Conservation (phyloP, 2,113 vertebrate genomes). For the Heptranchias perlo region DNA sequence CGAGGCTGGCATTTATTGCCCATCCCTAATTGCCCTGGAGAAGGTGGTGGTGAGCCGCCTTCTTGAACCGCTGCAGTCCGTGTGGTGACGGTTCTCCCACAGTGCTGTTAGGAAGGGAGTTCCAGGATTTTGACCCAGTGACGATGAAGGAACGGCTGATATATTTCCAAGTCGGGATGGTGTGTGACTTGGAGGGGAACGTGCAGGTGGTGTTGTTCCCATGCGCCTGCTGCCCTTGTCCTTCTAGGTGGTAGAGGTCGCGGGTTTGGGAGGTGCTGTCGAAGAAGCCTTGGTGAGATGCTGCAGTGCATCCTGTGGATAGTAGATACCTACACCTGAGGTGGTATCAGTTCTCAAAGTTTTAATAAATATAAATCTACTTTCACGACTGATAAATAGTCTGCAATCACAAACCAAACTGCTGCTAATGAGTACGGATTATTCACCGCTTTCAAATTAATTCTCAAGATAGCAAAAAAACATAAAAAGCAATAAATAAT, state of each 20-base stretch:
- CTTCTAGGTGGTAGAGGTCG: neutral
- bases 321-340: neutral
- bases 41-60: neutral
- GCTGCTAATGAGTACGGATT: conserved; percentile 27
- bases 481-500: conserved; percentile 14
- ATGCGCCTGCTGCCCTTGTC: neutral
- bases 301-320: neutral
- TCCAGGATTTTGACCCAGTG: neutral
- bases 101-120: neutral
- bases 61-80: neutral
- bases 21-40: neutral
- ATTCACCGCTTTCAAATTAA: neutral
- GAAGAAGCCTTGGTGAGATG: neutral
- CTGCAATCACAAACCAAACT: neutral
- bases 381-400: neutral
- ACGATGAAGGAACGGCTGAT: neutral
- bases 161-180: neutral
- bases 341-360: neutral
- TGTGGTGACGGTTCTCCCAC: neutral
- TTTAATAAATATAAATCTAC: conserved; percentile 1
- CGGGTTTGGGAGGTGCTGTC: neutral
- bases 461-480: conserved; percentile 18
- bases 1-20: neutral
- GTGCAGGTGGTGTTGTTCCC: neutral
- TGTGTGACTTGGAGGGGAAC: neutral